A percentile compares a stretch with the other conserved stretches of the same genome.
Conservation (phyloP, 2,888 invertebrate species). For the Lamellibrachia satsuma region DNA sequence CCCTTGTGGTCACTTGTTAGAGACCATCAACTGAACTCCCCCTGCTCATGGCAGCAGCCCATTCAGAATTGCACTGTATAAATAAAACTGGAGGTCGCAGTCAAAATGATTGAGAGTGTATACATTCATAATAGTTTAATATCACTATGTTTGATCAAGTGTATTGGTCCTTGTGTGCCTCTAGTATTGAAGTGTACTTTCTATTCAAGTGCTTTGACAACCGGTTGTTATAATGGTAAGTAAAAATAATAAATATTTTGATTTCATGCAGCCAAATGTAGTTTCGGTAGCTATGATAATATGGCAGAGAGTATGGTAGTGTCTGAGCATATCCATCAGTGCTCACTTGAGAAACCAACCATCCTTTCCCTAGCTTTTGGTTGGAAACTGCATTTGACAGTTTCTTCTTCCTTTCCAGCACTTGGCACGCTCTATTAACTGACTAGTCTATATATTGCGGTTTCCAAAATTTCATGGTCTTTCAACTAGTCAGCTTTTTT, state of each 20-base stretch:
- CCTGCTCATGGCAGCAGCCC: background rate
- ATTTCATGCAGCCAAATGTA: background rate
- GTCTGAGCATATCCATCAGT: too few species aligned
- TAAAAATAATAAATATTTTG: background rate
- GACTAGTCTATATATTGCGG: background rate
- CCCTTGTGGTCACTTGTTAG: background rate
- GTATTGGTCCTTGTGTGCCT: slow-evolving; percentile 2
- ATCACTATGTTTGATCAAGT: background rate
- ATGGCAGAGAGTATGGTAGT: too few species aligned
- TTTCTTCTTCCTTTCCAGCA: background rate
- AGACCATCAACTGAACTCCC: background rate
- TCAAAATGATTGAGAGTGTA: background rate
- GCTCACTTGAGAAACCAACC: background rate
- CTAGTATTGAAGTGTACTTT: background rate
- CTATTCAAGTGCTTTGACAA: background rate
- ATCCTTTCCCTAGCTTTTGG: background rate
- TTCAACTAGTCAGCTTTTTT: background rate
- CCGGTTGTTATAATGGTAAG: background rate
- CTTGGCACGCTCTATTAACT: too few species aligned
- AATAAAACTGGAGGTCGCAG: background rate
- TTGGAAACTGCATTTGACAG: background rate
- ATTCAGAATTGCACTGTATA: background rate
- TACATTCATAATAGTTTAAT: slow-evolving; percentile 6
- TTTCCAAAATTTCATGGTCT: background rate
- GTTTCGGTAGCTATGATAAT: background rate